Evolutionary conservation across 2,113 vertebrate genomes (phyloP), one percentile per base, ranked within the genome.

Genomic region (Dicerorhinus sumatrensis): DNA sequence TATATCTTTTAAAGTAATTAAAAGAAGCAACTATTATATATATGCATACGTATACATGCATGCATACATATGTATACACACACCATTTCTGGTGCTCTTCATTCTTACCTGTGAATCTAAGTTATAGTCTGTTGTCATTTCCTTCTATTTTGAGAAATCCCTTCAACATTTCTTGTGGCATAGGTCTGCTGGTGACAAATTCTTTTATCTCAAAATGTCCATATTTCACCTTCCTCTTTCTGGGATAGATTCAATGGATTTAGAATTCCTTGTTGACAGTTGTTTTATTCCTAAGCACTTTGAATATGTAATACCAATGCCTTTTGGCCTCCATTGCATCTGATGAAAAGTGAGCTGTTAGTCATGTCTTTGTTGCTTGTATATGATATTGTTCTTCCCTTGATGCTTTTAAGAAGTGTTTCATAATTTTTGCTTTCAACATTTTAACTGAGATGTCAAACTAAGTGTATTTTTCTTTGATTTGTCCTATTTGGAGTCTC

Each of bases 1-100:
- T 85, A 36, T 72, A 8, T 86, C 11, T 67, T 86, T 86, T 86
- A 91, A 80, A 62, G 25, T 62, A 91, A 84, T 95, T 69, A 51
- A 72, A 86, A 75, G 69, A 75, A 72, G 63, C n/a, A 63, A 51
- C 46, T 67, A 33, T 75, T 65, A 39, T 42, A 3, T 62, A 48
- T 46, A 8, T 18, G 12, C 12, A 56, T n/a, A 51, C 27, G 60
- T 18, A 56, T 36, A 72, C 33, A 17, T 10, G 36, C 27, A 54
- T 18, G 33, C n/a, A 42, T 25, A 29, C 14, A 12, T 12, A 27
- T 8, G 20, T 2, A 23, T 11, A 79, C 12, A 76, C 54, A 63
- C 17, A 51, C 81, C 13, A 42, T 58, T 92, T 73, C 58, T 88
- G 76, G 51, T 21, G 23, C 27, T 88, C 21, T 65, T 92, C 42